Evolutionary conservation across 1,140 invertebrate species (phyloP), one percentile per base, ranked within the genome.

Genomic region (Asobara japonica): DNA sequence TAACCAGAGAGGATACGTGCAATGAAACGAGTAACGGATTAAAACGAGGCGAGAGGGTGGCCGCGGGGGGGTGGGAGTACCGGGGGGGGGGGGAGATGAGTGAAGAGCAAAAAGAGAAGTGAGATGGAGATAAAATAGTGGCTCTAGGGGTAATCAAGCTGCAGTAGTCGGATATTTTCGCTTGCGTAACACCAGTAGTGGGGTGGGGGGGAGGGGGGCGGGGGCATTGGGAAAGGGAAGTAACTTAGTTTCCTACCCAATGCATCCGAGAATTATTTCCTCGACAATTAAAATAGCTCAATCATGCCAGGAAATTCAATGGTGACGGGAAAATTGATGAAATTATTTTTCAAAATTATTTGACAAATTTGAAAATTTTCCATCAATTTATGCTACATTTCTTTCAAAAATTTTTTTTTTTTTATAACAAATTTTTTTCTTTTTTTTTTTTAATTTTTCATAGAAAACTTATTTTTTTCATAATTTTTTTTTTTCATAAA

Each of bases 111-210:
- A 64, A 71, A 71, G 33, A 72, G 56, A 33, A 31, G 33, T 72
- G 77, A 77, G 71, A 76, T 73, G 67, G 71, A 65, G 66, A 75
- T 74, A 68, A 74, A 56, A 65, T 36, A 65, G 62, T 16, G 41
- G 41, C 41, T 56, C 51, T 27, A 56, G 51, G 51, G 51, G 51
- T 69, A 69, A 69, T 69, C 48, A 69, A 69, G 66, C 29, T 56
- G 66, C 29, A 45, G 66, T 69, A 29, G 45, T 69, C 66, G 66
- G 25, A 69, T 69, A 56, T 56, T 69, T 69, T 31, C n/a, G 48
- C 45, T 69, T 69, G 66, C 66, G 66, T 56, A 69, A 69, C 66
- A 60, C 66, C 45, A 56, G 8, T 29, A 4, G 13, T 22, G 51
- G 25, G n/a, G 45, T 18, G 45, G 20, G 45, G 45, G 20, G 20